Conservation (phyloP, 2,797 vertebrate species). For the Lepilemur septentrionalis region DNA sequence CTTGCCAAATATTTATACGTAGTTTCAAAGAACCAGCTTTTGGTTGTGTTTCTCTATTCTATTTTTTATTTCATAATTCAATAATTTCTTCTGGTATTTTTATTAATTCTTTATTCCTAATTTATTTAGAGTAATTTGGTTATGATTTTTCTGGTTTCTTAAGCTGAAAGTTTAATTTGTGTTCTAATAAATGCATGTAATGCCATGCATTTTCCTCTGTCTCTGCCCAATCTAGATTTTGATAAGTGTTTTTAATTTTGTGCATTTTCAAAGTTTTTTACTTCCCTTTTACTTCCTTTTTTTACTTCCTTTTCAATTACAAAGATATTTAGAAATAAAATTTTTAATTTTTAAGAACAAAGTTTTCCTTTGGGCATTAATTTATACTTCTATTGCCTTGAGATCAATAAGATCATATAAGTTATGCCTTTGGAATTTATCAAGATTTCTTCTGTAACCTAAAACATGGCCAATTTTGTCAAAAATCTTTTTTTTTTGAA, state of each 20-base stretch:
- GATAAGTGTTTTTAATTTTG: not conserved
- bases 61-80: not conserved
- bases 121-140: not conserved
- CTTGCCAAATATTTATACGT: not conserved
- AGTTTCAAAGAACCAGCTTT: slow-evolving; percentile 28
- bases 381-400: not conserved
- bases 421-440: not conserved
- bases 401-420: not conserved
- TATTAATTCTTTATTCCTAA: not conserved
- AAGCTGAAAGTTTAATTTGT: not conserved
- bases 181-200: not conserved
- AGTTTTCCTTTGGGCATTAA: slow-evolving; percentile 9
- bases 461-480: not conserved
- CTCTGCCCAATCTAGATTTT: not conserved
- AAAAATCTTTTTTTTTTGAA: not conserved
- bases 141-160: not conserved
- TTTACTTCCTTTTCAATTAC: not conserved
- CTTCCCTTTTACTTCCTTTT: not conserved
- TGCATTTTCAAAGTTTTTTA: not conserved
- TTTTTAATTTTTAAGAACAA: not conserved
- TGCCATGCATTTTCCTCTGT: not conserved
- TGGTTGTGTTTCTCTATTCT: not conserved
- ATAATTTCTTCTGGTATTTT: not conserved
- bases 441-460: slow-evolving; percentile 37
- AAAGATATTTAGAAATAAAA: slow-evolving; percentile 27